Conservation (phyloP, 2,888 invertebrate species). For the Cryptocheilus praepositus region DNA sequence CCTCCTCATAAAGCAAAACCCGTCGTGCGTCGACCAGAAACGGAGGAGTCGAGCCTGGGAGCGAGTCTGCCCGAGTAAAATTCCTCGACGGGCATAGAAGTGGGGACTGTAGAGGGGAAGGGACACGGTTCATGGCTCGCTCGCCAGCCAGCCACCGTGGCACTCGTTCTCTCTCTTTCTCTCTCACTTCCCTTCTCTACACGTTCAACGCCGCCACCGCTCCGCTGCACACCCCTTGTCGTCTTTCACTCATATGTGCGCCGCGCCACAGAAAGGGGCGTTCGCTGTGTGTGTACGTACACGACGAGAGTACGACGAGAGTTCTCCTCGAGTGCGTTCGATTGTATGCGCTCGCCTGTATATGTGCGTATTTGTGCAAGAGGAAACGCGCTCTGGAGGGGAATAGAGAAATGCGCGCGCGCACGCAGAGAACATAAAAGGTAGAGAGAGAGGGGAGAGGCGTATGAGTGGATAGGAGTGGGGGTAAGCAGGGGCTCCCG, state of each 20-base stretch:
- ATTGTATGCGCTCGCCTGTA: conserved; percentile 47
- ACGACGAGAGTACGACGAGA: too few relatives aligned
- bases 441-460: conserved; percentile 26
- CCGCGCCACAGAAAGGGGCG: conserved; percentile 48
- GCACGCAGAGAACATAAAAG: conserved; percentile 3
- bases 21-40: conserved; percentile 40
- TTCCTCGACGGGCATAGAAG: conserved; percentile 66
- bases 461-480: conserved; percentile 34
- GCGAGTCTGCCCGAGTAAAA: conserved; percentile 72
- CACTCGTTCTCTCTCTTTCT: conserved; percentile 59
- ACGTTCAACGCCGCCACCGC: conserved; percentile 35
- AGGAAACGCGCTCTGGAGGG: conserved; percentile 17
- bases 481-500: conserved; percentile 49
- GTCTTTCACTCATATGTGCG: conserved; percentile 53
- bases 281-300: conserved; percentile 20
- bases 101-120: conserved; percentile 30
- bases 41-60: conserved; percentile 60
- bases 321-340: conserved; percentile 26
- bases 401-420: conserved; percentile 27
- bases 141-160: conserved; percentile 70
- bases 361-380: conserved; percentile 8
- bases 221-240: conserved; percentile 31
- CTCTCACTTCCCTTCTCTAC: conserved; percentile 53
- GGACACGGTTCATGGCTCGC: conserved; percentile 67
- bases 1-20: conserved; percentile 52